Conservation (phyloP, 2,888 invertebrate species). For the Xestobium rufovillosum region DNA sequence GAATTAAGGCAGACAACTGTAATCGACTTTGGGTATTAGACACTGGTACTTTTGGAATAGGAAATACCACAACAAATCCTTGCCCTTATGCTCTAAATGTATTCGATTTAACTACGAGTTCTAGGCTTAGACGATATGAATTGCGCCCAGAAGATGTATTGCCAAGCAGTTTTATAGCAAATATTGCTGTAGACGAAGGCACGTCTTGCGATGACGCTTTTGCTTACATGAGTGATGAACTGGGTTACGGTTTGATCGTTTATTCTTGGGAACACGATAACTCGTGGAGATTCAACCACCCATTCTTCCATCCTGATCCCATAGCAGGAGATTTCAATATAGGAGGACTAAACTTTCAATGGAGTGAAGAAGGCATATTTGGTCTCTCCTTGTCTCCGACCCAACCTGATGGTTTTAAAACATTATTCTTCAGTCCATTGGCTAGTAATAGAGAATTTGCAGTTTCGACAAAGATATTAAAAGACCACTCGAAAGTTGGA, state of each 20-base stretch:
- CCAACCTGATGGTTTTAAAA: slow-evolving; percentile 59
- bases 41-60: slow-evolving; percentile 76
- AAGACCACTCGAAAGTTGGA: slow-evolving; percentile 58
- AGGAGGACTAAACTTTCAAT: slow-evolving; percentile 76
- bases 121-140: slow-evolving; percentile 58
- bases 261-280: slow-evolving; percentile 70
- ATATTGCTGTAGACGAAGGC: slow-evolving; percentile 74
- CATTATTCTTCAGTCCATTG: slow-evolving; percentile 70
- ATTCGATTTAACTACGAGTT: slow-evolving; percentile 67
- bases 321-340: slow-evolving; percentile 70
- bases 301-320: slow-evolving; percentile 76
- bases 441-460: slow-evolving; percentile 72
- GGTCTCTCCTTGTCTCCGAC: slow-evolving; percentile 66
- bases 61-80: slow-evolving; percentile 63
- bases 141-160: slow-evolving; percentile 67
- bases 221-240: slow-evolving; percentile 75
- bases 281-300: slow-evolving; percentile 74
- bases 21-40: slow-evolving; percentile 78
- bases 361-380: slow-evolving; percentile 76
- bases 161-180: slow-evolving; percentile 74
- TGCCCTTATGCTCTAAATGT: slow-evolving; percentile 75
- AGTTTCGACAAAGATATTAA: slow-evolving; percentile 65
- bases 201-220: slow-evolving; percentile 66
- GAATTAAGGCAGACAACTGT: slow-evolving; percentile 71
- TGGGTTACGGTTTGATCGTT: slow-evolving; percentile 72